Base-by-base conservation (phyloP, 2,888 invertebrate genomes). In the Pyrgus malvae region DNA sequence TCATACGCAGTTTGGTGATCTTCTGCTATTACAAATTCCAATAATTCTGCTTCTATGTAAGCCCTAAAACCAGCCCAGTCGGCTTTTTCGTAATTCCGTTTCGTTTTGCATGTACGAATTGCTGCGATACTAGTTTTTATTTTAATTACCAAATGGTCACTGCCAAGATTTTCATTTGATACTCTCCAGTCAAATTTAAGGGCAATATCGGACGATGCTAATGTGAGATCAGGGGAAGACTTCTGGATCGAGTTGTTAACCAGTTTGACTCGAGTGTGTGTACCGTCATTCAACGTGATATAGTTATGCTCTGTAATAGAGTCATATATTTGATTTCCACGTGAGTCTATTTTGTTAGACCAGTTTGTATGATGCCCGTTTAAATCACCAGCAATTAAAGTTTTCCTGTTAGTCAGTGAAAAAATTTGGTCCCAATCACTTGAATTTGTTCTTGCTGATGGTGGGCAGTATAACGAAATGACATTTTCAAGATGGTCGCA, bases 291-390 rank as follows among this genome's bases (percentile, higher is more conserved):
- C 4, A 63, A 7, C 0, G 48, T 23, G 0, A 62, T 23, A 14
- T 55, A 50, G 2, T 33, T 17, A 19, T 48, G 29, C 0, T 63
- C 61, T 1, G 46, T 3, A 1, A 56, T 5, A 0, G 62, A 16
- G 3, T 66, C 59, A 35, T 31, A 60, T 3, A 67, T 46, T 14
- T 59, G 55, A 0, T 0, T 31, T 5, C 67, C 67, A 38, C 66
- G 56, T 0, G 3, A 0, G 33, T 64, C 61, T 17, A 33, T 56
- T 40, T 58, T 65, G 17, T 12, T 27, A 0, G 65, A 67, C 67
- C 66, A 66, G 41, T 37, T 61, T 2, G 45, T 8, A 11, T 65
- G 65, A 17, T 66, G 67, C 0, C 50, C 64, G 31, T 68, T 66
- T 9, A 63, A 38, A 9, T 58, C 59, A 6, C 59, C 56, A 5